Percentiles rank a stretch among this genome's conserved stretches.
Evolutionary conservation across 2,113 vertebrate genomes (phyloP).

Genomic region (Vidua chalybeata): DNA sequence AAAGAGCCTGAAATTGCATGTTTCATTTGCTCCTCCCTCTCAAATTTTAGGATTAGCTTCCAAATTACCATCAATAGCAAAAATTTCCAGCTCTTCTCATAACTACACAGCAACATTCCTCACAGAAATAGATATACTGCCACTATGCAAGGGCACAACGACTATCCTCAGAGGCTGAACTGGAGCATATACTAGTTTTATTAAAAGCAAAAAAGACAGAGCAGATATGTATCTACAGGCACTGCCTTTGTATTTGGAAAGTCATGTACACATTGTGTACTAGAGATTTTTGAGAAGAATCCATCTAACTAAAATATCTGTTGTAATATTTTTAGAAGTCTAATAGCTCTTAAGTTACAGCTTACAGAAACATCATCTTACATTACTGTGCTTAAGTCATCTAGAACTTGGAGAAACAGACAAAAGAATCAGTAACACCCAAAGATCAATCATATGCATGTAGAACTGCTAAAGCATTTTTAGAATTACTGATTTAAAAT

Average conservation of each 20-base stretch:
- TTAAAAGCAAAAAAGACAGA: neutral
- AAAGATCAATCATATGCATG: neutral
- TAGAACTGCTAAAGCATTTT: neutral
- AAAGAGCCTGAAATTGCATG: neutral
- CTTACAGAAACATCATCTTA: neutral
- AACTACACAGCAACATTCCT: neutral
- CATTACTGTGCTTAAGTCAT: neutral
- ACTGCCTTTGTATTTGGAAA: neutral
- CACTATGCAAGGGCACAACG: neutral
- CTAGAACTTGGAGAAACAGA: neutral
- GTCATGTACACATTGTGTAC: accelerated
- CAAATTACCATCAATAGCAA: neutral
- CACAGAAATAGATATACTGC: neutral
- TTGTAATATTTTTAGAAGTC: neutral
- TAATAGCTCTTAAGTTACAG: neutral
- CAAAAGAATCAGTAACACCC: neutral
- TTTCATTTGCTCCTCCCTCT: neutral
- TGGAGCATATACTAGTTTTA: neutral
- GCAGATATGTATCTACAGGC: neutral
- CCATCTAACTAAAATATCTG: neutral
- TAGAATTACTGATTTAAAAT: neutral
- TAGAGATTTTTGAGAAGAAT: neutral
- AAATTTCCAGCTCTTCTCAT: neutral
- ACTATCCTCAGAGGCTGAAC: neutral
- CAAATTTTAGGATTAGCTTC: neutral